Conservation (phyloP, 2,888 invertebrate genomes). For the Aphelenchoides bicaudatus region DNA sequence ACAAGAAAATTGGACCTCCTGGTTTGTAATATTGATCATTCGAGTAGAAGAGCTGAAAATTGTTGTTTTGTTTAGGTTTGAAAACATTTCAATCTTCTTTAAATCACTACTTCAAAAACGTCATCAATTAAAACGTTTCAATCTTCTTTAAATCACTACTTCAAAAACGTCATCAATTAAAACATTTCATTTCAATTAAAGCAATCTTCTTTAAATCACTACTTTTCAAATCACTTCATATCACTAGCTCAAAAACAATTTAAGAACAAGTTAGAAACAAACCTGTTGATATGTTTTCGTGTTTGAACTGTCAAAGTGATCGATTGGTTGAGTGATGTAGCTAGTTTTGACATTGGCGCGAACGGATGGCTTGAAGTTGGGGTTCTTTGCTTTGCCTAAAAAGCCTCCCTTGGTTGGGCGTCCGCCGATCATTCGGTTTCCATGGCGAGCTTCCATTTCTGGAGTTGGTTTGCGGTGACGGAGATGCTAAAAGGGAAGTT, state of each 20-base stretch:
- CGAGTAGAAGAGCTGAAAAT: not conserved
- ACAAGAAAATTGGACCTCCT: conserved; percentile 80
- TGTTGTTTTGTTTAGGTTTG: not conserved
- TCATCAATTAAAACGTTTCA: too few species aligned
- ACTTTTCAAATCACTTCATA: too few species aligned
- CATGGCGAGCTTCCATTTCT: too few species aligned
- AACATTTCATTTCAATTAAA: too few species aligned
- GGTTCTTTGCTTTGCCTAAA: not conserved
- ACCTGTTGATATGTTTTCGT: conserved; percentile 37
- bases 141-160: too few species aligned
- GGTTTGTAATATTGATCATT: conserved; percentile 44
- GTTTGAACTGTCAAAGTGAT: conserved; percentile 40
- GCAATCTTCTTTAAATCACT: too few species aligned
- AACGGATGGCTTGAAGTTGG: not conserved
- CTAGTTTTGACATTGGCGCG: not conserved
- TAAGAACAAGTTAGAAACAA: too few species aligned
- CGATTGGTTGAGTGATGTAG: conserved; percentile 12
- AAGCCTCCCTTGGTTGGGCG: not conserved
- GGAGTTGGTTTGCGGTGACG: too few species aligned
- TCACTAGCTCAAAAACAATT: too few species aligned
- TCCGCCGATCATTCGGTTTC: conserved; percentile 6
- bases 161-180: too few species aligned
- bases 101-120: too few species aligned
- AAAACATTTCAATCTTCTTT: conserved; percentile 15
- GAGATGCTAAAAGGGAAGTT: too few species aligned